Conservation (phyloP, 2,888 invertebrate species). For the Coenonympha arcania region DNA sequence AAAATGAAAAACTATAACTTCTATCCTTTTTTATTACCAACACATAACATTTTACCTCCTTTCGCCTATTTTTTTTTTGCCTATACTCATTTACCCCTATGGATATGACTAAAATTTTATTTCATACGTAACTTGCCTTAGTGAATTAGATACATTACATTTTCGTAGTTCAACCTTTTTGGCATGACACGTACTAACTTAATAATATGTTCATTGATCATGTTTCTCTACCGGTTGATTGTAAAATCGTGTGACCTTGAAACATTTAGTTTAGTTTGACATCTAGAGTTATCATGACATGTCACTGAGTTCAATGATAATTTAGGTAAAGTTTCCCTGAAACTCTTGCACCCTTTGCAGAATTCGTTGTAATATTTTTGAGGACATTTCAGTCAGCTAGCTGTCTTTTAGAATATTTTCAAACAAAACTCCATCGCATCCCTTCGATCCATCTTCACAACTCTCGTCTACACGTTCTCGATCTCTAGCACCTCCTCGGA, state of each 20-base stretch:
- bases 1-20: not conserved
- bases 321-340: too few relatives aligned
- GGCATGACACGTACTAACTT: not conserved
- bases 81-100: not conserved
- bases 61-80: not conserved
- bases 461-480: not conserved
- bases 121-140: not conserved
- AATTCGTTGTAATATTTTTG: not conserved
- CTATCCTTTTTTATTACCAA: not conserved
- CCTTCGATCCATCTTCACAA: conserved; percentile 1
- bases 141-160: not conserved
- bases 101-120: not conserved
- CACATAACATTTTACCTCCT: conserved; percentile 6
- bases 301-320: too few relatives aligned
- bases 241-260: not conserved
- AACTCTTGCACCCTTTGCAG: not conserved
- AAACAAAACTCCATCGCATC: not conserved
- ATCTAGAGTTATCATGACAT: too few relatives aligned
- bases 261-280: not conserved
- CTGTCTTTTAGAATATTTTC: not conserved
- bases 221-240: not conserved
- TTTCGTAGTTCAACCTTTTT: not conserved
- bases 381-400: not conserved
- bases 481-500: not conserved
- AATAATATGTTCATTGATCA: too few relatives aligned